Evolutionary conservation across 2,113 vertebrate species (phyloP).

Genomic region (Calypte anna): DNA sequence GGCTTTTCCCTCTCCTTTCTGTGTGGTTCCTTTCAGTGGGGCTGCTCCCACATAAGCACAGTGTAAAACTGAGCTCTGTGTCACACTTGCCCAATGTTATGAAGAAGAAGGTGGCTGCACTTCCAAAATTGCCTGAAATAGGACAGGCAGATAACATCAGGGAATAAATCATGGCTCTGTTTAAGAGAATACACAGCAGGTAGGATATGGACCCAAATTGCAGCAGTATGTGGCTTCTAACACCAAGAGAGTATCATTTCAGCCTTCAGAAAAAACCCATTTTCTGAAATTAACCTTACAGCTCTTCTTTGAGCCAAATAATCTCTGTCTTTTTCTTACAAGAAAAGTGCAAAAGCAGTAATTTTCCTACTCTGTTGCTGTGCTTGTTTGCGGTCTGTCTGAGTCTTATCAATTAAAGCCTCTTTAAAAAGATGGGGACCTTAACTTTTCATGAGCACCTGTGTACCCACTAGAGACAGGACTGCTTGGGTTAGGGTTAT

Average conservation of each 20-base stretch:
- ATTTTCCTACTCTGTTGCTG: background rate
- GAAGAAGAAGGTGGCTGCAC: accelerated
- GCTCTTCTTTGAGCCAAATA: slow-evolving; percentile 20
- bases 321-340: background rate
- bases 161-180: background rate
- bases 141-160: background rate
- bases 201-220: background rate
- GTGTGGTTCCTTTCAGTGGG: background rate
- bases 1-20: background rate
- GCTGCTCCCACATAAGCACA: accelerated
- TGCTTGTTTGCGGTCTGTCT: background rate
- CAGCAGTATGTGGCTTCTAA: background rate
- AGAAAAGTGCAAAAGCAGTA: background rate
- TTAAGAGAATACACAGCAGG: background rate
- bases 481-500: slow-evolving; percentile 55
- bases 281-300: slow-evolving; percentile 34
- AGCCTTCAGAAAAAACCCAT: background rate
- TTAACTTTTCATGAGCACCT: slow-evolving; percentile 60
- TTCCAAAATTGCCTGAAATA: background rate
- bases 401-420: slow-evolving; percentile 54
- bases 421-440: slow-evolving; percentile 19
- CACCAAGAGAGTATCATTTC: background rate
- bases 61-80: background rate
- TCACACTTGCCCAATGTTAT: background rate
- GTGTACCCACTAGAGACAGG: slow-evolving; percentile 42